Base-by-base conservation (phyloP, 2,888 invertebrate species). In the Psylliodes chrysocephalus region DNA sequence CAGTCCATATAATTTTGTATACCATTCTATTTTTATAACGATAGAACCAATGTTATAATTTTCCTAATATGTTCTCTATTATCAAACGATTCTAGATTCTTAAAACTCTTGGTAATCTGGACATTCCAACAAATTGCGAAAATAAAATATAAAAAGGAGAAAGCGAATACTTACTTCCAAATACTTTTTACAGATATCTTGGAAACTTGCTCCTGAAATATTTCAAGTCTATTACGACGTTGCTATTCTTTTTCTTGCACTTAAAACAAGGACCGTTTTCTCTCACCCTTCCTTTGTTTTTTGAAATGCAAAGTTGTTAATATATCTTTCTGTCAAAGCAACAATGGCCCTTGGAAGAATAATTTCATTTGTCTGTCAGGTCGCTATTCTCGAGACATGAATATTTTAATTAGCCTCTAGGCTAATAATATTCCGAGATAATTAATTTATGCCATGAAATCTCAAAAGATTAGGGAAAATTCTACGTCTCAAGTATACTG, bases 291-390 rank as follows among this genome's bases (percentile, higher is more conserved):
- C 25, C 40, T 33, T 53, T 22, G 8, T 30, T 57, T 61, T 66
- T 66, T 44, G 30, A 60, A 54, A 62, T 62, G 60, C 59, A 64
- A 62, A 64, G 64, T 66, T 63, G 64, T 54, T 66, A 63, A 69
- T 69, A 64, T 57, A 69, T 69, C 62, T 63, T 56, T 33, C 63
- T 64, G 66, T 66, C 68, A 63, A 6, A 60, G 52, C 51, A 64
- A 69, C 66, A 69, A 66, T 69, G 60, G 60, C 63, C 42, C 46
- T 56, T 49, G 60, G 49, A 69, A 64, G 64, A 64, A 62, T 60
- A 61, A 65, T 63, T 66, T 64, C 64, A 60, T 66, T 66, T 54
- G 63, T 66, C 60, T 63, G 59, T 66, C 66, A 64, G 40, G 64
- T 33, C 57, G 61, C 55, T 19, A 60, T 59, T 63, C 67, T 60